Conservation (phyloP, 2,113 vertebrate species). For the Syrmaticus mikado region DNA sequence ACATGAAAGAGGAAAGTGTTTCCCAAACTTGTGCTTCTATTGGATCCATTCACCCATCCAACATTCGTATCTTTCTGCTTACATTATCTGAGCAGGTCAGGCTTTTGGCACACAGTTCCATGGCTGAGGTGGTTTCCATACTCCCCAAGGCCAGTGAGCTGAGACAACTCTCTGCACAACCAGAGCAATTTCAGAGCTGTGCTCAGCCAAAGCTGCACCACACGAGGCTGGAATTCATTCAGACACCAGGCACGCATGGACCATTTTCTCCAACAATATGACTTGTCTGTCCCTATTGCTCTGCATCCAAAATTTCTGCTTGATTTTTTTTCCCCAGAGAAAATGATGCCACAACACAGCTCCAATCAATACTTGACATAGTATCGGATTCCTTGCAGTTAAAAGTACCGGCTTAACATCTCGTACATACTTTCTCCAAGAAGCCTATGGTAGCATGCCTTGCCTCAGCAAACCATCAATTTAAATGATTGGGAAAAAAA, state of each 20-base stretch:
- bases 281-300: not conserved
- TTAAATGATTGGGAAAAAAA: constrained; percentile 84
- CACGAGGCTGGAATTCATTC: not conserved
- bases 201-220: not conserved
- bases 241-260: not conserved
- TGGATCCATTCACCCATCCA: not conserved
- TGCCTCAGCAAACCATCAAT: constrained; percentile 82
- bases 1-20: not conserved
- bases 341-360: constrained; percentile 68
- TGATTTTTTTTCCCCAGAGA: constrained; percentile 32
- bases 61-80: not conserved
- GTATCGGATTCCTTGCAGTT: constrained; percentile 69
- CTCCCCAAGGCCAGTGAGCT: not conserved
- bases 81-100: not conserved
- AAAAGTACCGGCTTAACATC: constrained; percentile 50
- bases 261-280: not conserved
- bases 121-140: not conserved
- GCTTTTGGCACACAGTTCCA: not conserved
- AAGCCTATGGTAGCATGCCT: constrained; percentile 65
- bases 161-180: not conserved
- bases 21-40: not conserved
- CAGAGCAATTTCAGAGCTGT: not conserved
- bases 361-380: constrained; percentile 73
- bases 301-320: constrained; percentile 42
- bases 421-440: constrained; percentile 52